A percentile compares a stretch with the other conserved stretches of the same genome.
These are phyloP conservation scores for Tortricodes alternella DNA, from an alignment of 2,888 invertebrate species.

Conservation along the genomic window DNA sequence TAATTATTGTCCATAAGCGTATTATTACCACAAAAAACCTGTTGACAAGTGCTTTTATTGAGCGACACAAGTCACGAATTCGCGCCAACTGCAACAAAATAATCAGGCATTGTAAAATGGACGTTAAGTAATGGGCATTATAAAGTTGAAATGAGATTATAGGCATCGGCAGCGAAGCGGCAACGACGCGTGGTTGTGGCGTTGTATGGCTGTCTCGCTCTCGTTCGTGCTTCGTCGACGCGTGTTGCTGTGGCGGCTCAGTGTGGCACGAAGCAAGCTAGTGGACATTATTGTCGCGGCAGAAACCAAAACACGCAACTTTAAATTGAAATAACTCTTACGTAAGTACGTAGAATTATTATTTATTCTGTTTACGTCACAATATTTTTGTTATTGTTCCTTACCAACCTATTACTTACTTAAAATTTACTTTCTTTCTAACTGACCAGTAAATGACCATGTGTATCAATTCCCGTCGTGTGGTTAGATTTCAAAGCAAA, in stretches of 20 bases:
- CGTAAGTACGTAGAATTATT: neutral
- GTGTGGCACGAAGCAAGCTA: constrained; percentile 47
- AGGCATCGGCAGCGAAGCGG: too few species aligned
- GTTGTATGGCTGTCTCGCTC: constrained; percentile 37
- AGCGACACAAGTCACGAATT: constrained; percentile 37
- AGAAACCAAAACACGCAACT: neutral
- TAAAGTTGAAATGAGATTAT: neutral
- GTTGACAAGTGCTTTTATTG: constrained; percentile 48
- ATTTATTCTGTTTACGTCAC: too few species aligned
- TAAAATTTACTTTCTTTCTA: too few species aligned
- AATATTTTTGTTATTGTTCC: too few species aligned
- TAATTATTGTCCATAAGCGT: constrained; percentile 43
- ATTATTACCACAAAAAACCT: constrained; percentile 50
- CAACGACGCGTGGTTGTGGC: neutral
- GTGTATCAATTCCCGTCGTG: too few species aligned
- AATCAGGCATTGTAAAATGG: neutral
- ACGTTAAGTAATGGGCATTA: neutral
- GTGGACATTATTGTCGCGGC: constrained; percentile 38
- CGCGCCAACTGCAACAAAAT: constrained; percentile 11
- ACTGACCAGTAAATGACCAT: too few species aligned
- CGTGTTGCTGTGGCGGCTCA: constrained; percentile 43
- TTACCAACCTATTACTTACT: too few species aligned
- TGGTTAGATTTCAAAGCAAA: too few species aligned
- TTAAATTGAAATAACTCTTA: neutral
- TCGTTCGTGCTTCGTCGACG: neutral